Percentiles rank a stretch among this genome's conserved stretches.
Evolutionary conservation across 2,113 vertebrate species (phyloP).

Genomic region (Danionella cerebrum): DNA sequence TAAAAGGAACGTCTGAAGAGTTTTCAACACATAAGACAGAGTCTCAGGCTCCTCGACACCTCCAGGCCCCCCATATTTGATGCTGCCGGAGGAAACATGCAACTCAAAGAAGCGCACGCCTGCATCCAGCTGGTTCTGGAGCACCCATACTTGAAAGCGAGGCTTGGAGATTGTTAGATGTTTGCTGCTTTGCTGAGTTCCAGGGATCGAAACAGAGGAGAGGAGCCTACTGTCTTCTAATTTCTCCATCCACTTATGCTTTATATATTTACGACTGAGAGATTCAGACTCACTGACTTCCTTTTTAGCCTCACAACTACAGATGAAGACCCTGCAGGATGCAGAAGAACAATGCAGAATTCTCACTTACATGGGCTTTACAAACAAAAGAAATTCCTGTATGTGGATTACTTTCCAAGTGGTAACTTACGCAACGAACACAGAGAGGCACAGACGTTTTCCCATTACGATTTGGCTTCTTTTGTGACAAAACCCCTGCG

Average conservation of each 20-base stretch:
- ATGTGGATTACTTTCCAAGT: background rate
- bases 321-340: background rate
- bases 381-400: background rate
- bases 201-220: constrained; percentile 54
- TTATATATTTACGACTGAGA: background rate
- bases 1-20: constrained; percentile 34
- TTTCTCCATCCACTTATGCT: constrained; percentile 48
- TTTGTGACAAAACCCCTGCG: background rate
- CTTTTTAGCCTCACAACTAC: background rate
- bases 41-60: background rate
- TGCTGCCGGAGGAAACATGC: background rate
- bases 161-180: background rate
- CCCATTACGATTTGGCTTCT: constrained; percentile 34
- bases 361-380: no score
- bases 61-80: constrained; percentile 7
- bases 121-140: constrained; percentile 48
- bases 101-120: constrained; percentile 56
- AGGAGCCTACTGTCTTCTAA: constrained; percentile 34
- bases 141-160: constrained; percentile 44
- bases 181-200: constrained; percentile 50
- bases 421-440: constrained; percentile 50
- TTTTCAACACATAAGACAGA: constrained; percentile 29
- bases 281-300: background rate
- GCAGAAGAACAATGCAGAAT: no score
- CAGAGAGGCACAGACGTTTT: constrained; percentile 23